These are phyloP conservation scores for Sthenelais limicola DNA, from an alignment of 2,888 invertebrate genomes.

Conservation along the genomic window DNA sequence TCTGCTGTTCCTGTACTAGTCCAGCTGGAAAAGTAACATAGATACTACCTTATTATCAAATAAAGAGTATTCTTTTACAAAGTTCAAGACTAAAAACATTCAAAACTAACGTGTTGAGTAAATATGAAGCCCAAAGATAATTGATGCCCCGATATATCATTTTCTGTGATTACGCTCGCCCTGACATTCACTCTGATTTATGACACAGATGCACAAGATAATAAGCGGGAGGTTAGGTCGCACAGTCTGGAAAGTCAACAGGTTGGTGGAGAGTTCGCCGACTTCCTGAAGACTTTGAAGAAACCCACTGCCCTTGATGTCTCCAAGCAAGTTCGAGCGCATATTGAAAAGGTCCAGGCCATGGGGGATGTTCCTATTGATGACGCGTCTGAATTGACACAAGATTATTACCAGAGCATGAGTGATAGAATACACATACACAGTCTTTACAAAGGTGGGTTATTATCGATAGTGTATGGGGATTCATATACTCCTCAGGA, in stretches of 20 bases:
- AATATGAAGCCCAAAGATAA: no score
- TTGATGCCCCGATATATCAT: no score
- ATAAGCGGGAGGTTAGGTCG: constrained; percentile 25
- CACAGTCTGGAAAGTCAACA: constrained; percentile 70
- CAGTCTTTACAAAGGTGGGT: constrained; percentile 70
- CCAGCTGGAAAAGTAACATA: no score
- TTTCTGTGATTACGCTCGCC: no score
- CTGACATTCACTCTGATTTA: constrained; percentile 33
- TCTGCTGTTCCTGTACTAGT: no score
- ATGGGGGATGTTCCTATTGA: constrained; percentile 72
- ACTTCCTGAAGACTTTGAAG: constrained; percentile 69
- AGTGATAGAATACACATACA: constrained; percentile 80
- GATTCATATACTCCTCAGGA: no score
- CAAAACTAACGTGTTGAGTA: no score
- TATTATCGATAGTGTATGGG: no score
- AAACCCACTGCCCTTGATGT: constrained; percentile 73
- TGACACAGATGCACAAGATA: background rate
- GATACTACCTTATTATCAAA: no score
- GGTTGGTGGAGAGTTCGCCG: constrained; percentile 71
- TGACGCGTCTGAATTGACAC: constrained; percentile 88
- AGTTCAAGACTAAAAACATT: no score
- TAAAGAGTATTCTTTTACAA: no score
- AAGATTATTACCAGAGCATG: constrained; percentile 89
- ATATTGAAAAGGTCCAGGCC: constrained; percentile 70
- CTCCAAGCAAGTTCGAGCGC: constrained; percentile 78